Conservation (phyloP, 1,140 invertebrate species). For the Theocolax elegans region DNA sequence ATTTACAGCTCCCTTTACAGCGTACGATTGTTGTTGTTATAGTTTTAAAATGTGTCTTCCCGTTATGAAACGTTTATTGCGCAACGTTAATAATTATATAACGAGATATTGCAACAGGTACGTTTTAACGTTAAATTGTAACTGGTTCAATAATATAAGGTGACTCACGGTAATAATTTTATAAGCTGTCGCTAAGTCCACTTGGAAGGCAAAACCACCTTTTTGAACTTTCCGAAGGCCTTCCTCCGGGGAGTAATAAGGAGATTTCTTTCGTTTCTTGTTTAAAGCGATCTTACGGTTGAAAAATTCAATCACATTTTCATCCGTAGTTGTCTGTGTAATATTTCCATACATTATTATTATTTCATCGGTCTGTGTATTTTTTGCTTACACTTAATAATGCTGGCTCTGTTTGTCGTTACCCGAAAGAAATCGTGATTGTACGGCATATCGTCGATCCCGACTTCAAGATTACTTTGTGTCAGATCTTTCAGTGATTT, state of each 20-base stretch:
- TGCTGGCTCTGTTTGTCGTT: conserved; percentile 5
- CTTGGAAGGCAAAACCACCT: conserved; percentile 72
- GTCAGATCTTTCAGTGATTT: conserved; percentile 71
- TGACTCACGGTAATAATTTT: conserved; percentile 66
- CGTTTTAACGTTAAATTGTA: too few species aligned
- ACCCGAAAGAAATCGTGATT: conserved; percentile 74
- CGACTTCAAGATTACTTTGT: conserved; percentile 71
- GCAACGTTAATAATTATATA: too few species aligned
- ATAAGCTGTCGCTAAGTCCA: conserved; percentile 71
- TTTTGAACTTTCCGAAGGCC: conserved; percentile 59
- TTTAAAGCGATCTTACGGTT: conserved; percentile 57
- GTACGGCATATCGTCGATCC: conserved; percentile 73
- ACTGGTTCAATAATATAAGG: neutral
- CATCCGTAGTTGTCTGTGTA: conserved; percentile 18
- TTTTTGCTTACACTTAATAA: too few species aligned
- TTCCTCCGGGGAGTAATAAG: conserved; percentile 46
- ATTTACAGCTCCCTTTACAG: too few species aligned
- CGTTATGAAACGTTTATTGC: too few species aligned
- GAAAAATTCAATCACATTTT: conserved; percentile 16
- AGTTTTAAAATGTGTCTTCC: too few species aligned
- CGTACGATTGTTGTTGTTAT: too few species aligned
- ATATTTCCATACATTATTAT: too few species aligned
- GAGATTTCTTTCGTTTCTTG: conserved; percentile 43
- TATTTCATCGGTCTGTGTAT: too few species aligned
- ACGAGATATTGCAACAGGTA: too few species aligned